Base-by-base conservation (phyloP, 2,113 vertebrate species). In the Clinocottus analis region DNA sequence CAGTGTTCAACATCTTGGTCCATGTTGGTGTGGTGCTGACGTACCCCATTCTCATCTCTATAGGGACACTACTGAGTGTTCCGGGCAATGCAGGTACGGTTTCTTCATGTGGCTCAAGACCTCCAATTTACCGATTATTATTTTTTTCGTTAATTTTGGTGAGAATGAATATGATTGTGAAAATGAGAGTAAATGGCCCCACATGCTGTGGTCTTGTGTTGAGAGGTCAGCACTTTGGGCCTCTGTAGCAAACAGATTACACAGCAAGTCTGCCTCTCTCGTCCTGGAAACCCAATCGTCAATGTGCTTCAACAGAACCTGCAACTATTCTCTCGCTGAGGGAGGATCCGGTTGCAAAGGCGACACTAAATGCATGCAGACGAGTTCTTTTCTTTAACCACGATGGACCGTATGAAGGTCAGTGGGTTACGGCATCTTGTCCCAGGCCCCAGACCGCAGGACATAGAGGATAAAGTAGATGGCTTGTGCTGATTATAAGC, bases 31-130 rank as follows among this genome's bases (percentile, higher is more conserved):
- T 99, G 47, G 96, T 98, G 63, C 94, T 99, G 53, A 99, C 98
- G 0, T 99, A 99, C 91, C 98, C 98, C 68, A 99, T 99, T 67
- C 96, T 99, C 80, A 99, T 99, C 92, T 99, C 98, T 41, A 97
- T 99, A 0, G 98, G 98, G 81, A 99, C 98, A 0, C 95, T 99
- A 86, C 97, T 99, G 89, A 99, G 98, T 4, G 97, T 99, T 77
- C 98, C 98, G 10, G 98, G 98, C 39, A 99, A 99, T 62, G 98
- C 98, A 96, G 98, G 98, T 99, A 93, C 23, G 75, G 25, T 75
- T 33, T 63, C 39, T 63, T 27, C 10, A 65, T 56, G 2, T 8
- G 16, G 19, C n/a, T 83, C 31, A 66, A 60, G 31, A 65, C 31
- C 13, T 49, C 23, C 16, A 12, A 47, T 37, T 27, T n/a, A 21